Conservation (phyloP, 2,888 invertebrate species). For the Drosophila pseudotalamancana region DNA sequence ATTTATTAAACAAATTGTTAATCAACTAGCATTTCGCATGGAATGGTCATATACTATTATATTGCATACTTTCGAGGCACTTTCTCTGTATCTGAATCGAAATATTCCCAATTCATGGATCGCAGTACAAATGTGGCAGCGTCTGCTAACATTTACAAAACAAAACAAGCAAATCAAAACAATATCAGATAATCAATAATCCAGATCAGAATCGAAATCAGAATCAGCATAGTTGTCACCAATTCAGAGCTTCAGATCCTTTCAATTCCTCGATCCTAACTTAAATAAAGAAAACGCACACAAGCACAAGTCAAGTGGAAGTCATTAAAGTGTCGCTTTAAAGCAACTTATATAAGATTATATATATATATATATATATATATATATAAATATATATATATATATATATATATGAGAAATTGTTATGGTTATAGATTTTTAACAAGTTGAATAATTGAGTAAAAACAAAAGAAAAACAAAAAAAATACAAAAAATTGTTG, state of each 20-base stretch:
- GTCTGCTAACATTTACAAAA: constrained; percentile 53
- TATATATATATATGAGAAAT: constrained; percentile 69
- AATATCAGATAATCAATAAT: neutral
- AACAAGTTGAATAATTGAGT: constrained; percentile 83
- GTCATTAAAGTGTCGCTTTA: constrained; percentile 65
- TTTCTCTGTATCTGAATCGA: constrained; percentile 25
- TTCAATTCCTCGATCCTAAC: too few relatives aligned
- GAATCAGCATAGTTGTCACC: constrained; percentile 36
- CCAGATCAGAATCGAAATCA: neutral
- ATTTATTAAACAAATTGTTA: constrained; percentile 37
- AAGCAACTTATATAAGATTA: constrained; percentile 65
- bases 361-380: constrained; percentile 46
- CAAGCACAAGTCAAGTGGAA: constrained; percentile 51
- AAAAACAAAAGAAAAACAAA: constrained; percentile 64
- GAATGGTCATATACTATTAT: constrained; percentile 21
- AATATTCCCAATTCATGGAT: constrained; percentile 25
- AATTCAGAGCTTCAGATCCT: constrained; percentile 2
- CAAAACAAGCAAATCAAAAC: constrained; percentile 42
- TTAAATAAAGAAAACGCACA: constrained; percentile 34
- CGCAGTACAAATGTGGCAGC: constrained; percentile 50
- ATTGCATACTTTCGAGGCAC: constrained; percentile 46
- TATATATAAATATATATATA: constrained; percentile 39
- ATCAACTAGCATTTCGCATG: constrained; percentile 29
- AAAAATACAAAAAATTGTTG: constrained; percentile 81
- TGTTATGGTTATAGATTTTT: constrained; percentile 82